Evolutionary conservation across 2,888 invertebrate genomes (phyloP).

Genomic region (Drosophila bunnanda): DNA sequence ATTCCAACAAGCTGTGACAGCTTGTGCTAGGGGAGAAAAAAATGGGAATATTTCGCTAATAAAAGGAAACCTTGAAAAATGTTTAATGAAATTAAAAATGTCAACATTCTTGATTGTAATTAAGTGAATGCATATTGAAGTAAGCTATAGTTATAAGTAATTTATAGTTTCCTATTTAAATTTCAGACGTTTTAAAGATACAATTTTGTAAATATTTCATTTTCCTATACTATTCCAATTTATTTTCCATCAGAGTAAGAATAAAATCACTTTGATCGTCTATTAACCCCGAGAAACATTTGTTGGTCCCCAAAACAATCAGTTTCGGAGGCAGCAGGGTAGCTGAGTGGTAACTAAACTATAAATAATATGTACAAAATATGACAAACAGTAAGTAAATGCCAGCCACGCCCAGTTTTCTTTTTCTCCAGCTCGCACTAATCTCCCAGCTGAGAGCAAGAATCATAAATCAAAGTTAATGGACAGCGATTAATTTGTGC

Average conservation of each 20-base stretch:
- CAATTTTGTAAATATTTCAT: not conserved
- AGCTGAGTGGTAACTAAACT: slow-evolving; percentile 54
- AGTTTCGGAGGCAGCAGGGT: not conserved
- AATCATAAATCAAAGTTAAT: slow-evolving; percentile 73
- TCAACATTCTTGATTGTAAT: slow-evolving; percentile 12
- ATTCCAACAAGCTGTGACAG: slow-evolving; percentile 59
- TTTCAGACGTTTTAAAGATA: not conserved
- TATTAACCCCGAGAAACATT: slow-evolving; percentile 63
- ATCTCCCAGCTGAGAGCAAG: slow-evolving; percentile 27
- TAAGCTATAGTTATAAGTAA: not conserved
- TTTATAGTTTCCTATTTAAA: not conserved
- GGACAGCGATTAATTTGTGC: slow-evolving; percentile 70
- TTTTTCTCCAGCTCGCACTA: slow-evolving; percentile 4
- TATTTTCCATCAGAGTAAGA: slow-evolving; percentile 1
- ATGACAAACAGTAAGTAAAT: slow-evolving; percentile 57
- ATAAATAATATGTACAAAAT: slow-evolving; percentile 72
- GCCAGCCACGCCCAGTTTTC: slow-evolving; percentile 23
- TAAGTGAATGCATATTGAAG: not conserved
- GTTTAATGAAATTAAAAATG: slow-evolving; percentile 1
- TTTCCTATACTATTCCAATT: not conserved
- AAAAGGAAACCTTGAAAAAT: not conserved
- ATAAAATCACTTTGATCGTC: slow-evolving; percentile 34
- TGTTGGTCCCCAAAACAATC: slow-evolving; percentile 50
- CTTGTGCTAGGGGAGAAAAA: slow-evolving; percentile 17
- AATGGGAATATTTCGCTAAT: slow-evolving; percentile 1